Conservation (phyloP, 2,113 vertebrate species). For the Triplophysa tibetana region DNA sequence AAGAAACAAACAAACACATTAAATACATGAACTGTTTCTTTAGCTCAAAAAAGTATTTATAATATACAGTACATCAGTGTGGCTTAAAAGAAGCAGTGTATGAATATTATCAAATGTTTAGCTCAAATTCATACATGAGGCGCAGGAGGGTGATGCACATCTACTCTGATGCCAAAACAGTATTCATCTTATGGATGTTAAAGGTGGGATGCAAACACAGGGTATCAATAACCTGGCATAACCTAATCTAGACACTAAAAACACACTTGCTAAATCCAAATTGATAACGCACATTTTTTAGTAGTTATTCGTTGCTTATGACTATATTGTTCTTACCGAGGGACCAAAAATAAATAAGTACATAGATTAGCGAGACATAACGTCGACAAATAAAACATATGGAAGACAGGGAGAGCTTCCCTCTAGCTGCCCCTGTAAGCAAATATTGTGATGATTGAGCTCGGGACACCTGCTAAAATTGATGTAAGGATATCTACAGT, state of each 20-base stretch:
- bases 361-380: not conserved
- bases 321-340: no score
- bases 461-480: slow-evolving; percentile 44
- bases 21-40: not conserved
- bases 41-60: not conserved
- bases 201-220: not conserved
- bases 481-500: not conserved
- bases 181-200: not conserved
- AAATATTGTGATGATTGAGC: slow-evolving; percentile 27
- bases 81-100: not conserved
- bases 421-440: slow-evolving; percentile 23
- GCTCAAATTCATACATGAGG: no score
- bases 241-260: not conserved
- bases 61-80: not conserved
- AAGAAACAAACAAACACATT: slow-evolving; percentile 22
- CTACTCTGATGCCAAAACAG: not conserved
- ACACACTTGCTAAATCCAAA: not conserved
- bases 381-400: slow-evolving; percentile 29
- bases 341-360: not conserved
- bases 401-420: not conserved
- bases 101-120: not conserved
- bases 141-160: not conserved
- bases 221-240: not conserved
- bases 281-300: not conserved
- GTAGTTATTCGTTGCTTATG: not conserved